Conservation (phyloP, 2,797 vertebrate genomes). For the Enteromius radiatus region DNA sequence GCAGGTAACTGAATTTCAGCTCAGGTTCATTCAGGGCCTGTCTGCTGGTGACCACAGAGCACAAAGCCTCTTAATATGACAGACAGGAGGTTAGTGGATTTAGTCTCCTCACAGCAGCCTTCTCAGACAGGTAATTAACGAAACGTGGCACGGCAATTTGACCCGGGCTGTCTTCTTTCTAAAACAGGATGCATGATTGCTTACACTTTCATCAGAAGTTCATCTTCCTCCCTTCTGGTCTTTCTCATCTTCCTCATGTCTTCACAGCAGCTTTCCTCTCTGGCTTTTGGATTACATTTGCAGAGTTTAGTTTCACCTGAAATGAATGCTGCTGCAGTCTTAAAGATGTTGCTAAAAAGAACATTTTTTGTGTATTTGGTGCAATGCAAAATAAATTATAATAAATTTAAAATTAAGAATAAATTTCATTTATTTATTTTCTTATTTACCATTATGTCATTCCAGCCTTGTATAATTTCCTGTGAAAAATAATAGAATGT, state of each 20-base stretch:
- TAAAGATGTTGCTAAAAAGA: no score
- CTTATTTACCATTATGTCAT: neutral
- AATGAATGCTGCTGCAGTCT: neutral
- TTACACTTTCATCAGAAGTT: constrained; percentile 41
- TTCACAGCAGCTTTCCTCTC: constrained; percentile 13
- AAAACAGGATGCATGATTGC: constrained; percentile 49
- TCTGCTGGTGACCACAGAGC: constrained; percentile 35
- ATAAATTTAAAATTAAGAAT: no score
- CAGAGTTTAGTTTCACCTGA: constrained; percentile 3
- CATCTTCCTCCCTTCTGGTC: constrained; percentile 34
- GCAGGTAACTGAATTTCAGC: constrained; percentile 38
- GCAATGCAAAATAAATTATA: no score
- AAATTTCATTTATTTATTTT: no score
- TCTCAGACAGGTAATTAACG: constrained; percentile 58
- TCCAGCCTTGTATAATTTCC: neutral
- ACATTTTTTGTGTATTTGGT: no score
- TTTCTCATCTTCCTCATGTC: constrained; percentile 28
- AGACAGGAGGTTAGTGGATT: constrained; percentile 59
- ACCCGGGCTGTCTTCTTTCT: constrained; percentile 46
- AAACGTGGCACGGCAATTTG: constrained; percentile 52
- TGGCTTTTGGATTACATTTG: neutral
- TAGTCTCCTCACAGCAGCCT: constrained; percentile 51
- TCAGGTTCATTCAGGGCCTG: constrained; percentile 35
- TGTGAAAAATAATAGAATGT: no score
- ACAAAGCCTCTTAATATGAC: constrained; percentile 53